phyloP scores from a whole-genome alignment of 2,797 vertebrate genomes.

The Menidia menidia region DNA sequence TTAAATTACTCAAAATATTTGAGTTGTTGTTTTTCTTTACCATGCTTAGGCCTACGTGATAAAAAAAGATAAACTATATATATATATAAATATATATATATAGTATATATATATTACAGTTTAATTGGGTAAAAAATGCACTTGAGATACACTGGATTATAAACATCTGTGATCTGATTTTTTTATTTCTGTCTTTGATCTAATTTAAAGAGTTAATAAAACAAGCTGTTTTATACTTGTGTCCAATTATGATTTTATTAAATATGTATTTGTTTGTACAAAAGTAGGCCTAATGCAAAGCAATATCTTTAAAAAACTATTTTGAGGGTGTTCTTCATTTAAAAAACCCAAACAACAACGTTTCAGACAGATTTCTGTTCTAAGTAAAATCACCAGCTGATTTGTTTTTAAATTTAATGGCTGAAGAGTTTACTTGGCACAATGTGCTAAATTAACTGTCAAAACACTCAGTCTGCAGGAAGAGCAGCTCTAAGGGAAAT shows the following conservation, averaged over 20 bases:
- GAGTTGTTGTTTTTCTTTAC: conserved; percentile 86
- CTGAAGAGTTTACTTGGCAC: neutral
- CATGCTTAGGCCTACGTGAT: conserved; percentile 90
- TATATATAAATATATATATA: conserved; percentile 67
- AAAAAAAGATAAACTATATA: conserved; percentile 86
- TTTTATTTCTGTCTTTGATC: conserved; percentile 91
- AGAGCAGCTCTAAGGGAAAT: neutral
- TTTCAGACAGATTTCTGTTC: neutral
- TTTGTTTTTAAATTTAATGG: neutral
- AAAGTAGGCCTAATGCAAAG: conserved; percentile 15
- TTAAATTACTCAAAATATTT: conserved; percentile 86
- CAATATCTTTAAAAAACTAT: neutral
- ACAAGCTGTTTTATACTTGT: conserved; percentile 88
- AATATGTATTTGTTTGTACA: conserved; percentile 40
- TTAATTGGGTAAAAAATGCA: conserved; percentile 98
- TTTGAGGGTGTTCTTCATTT: neutral
- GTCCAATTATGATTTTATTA: conserved; percentile 83
- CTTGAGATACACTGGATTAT: conserved; percentile 99
- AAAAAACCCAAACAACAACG: neutral
- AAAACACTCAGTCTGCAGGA: neutral
- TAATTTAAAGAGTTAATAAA: conserved; percentile 99
- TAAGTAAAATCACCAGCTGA: neutral
- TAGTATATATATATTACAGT: conserved; percentile 87
- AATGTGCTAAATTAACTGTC: neutral
- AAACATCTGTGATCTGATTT: conserved; percentile 94